A percentile compares a stretch with the other conserved stretches of the same genome.
phyloP scores from a whole-genome alignment of 2,797 vertebrate genomes.

The Odontamblyopus lacepedii region DNA sequence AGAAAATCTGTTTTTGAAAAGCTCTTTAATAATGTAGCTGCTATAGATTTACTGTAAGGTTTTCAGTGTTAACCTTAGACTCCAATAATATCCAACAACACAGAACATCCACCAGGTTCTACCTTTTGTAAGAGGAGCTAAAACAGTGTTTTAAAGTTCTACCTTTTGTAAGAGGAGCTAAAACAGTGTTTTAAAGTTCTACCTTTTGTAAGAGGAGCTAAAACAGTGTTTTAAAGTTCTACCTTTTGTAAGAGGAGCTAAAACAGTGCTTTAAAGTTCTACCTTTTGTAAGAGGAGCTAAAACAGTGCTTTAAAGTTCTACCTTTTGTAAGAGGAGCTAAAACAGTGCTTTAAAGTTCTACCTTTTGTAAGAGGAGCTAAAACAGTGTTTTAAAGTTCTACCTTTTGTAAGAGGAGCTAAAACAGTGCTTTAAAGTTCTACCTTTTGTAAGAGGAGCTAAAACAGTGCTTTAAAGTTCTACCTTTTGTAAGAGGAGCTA shows the following conservation, averaged over 20 bases:
- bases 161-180: too few relatives aligned
- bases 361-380: neutral
- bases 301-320: neutral
- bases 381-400: neutral
- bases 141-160: too few relatives aligned
- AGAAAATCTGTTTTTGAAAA: neutral
- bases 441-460: neutral
- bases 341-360: neutral
- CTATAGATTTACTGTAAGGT: neutral
- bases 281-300: neutral
- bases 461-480: neutral
- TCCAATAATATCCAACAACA: neutral
- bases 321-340: neutral
- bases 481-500: too few relatives aligned
- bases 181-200: too few relatives aligned
- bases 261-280: neutral
- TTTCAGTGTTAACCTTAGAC: neutral
- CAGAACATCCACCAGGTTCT: neutral
- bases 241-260: too few relatives aligned
- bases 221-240: too few relatives aligned
- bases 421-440: neutral
- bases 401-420: neutral
- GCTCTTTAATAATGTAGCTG: neutral
- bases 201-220: too few relatives aligned
- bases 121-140: neutral